Evolutionary conservation across 2,113 vertebrate species (phyloP), one percentile per base, ranked within the genome.

Genomic region (Hypomesus transpacificus): DNA sequence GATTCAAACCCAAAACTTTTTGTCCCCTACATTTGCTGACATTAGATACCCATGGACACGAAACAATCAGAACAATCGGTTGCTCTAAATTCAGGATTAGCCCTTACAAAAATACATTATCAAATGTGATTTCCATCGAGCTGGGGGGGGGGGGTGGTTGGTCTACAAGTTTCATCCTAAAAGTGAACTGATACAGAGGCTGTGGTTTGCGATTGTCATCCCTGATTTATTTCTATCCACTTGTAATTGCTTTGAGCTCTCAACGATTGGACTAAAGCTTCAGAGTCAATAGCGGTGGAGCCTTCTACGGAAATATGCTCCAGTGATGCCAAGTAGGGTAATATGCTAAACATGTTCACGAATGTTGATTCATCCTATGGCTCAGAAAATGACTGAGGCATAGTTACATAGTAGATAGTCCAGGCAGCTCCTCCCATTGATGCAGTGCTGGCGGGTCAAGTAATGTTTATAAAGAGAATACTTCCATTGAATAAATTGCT

Each of bases 161-260:
- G 82, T 84, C 77, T 81, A 87, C 86, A 85, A 71, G 85, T 82
- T 82, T 80, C 71, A 80, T 70, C 66, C 82, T 82, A 81, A 86
- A 83, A 81, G 68, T 77, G 68, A 83, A 83, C 78, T 78, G 66
- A 84, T 85, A 76, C 77, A 67, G 73, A 64, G 64, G 60, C 4
- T 71, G 75, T 66, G 50, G 24, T 52, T 17, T 18, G 50, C 50
- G 50, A 21, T 82, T 82, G 82, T 78, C 66, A 64, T 64, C 52
- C 5, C 52, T 46, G 76, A 74, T 77, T 74, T 79, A 81, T 82
- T 83, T 3, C 71, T 71, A 85, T 81, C 75, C 79, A 81, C 84
- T 82, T 83, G 73, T 86, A 88, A 88, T 85, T 87, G 84, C 79
- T 86, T 74, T 76, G 77, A 80, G 79, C 66, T 61, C 24, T 54